Evolutionary conservation across 2,113 vertebrate genomes (phyloP), one percentile per base, ranked within the genome.

Genomic region (Osmerus mordax): DNA sequence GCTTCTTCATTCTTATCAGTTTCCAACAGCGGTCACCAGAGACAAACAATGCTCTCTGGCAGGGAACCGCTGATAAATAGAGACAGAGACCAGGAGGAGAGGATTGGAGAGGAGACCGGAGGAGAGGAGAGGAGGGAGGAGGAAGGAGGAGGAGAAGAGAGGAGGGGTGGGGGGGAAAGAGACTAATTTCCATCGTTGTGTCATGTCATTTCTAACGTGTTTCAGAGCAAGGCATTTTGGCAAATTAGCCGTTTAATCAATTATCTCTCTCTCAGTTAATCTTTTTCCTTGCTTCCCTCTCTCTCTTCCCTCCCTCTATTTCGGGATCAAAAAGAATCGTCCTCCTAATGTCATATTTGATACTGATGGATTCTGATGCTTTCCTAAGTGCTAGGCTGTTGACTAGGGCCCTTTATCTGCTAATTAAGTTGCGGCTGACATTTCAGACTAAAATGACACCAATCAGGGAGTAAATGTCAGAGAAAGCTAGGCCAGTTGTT

Each of bases 371-470:
- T 56, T 18, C 54, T 56, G 54, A 56, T 56, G 15, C 15, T 18
- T 56, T 2, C 4, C n/a, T 15, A n/a, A 56, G 54, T 18, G 54
- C 15, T 18, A 14, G 3, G 14, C 15, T 5, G 54, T 18, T 56
- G 54, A 56, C 8, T 16, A 18, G 54, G 54, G 54, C 54, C 3
- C 54, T 56, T 56, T 56, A 56, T 56, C 54, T 18, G 14, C 54
- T 56, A 56, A 56, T 56, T 56, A 56, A 56, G 54, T 56, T 56
- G 54, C 15, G 54, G 15, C 54, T n/a, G 54, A n/a, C 54, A 56
- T 56, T 56, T 56, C 54, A 15, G n/a, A 9, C 54, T n/a, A 15
- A 56, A 56, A 56, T 56, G 54, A 56, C 54, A 56, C 54, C 54
- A 56, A 56, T 56, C 54, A 15, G 54, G 54, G n/a, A 18, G 54